phyloP scores from a whole-genome alignment of 2,113 vertebrate species.

The Perognathus longimembris region DNA sequence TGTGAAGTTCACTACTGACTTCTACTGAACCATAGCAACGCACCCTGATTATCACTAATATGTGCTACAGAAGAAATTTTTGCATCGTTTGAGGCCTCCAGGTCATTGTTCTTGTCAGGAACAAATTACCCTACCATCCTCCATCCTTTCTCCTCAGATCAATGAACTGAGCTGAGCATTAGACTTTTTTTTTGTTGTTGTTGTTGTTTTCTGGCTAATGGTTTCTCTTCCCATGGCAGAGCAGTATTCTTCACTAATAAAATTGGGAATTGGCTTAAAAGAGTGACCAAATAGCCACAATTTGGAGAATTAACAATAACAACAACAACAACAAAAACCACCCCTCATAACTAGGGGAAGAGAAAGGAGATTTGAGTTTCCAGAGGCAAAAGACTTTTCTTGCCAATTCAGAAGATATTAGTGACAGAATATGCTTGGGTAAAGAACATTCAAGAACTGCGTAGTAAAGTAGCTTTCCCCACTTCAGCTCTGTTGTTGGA shows the following conservation, averaged over 20 bases:
- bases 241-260: slow-evolving; percentile 45
- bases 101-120: slow-evolving; percentile 72
- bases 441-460: slow-evolving; percentile 49
- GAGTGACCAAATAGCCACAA: slow-evolving; percentile 72
- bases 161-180: slow-evolving; percentile 43
- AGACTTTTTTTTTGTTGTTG: too few relatives aligned
- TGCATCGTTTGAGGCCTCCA: slow-evolving; percentile 71
- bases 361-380: slow-evolving; percentile 36
- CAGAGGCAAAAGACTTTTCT: slow-evolving; percentile 57
- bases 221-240: slow-evolving; percentile 50
- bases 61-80: slow-evolving; percentile 73
- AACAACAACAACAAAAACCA: too few relatives aligned
- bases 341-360: background rate
- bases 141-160: slow-evolving; percentile 65
- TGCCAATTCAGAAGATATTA: slow-evolving; percentile 44
- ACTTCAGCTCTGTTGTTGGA: background rate
- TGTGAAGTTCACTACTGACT: slow-evolving; percentile 78
- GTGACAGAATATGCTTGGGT: slow-evolving; percentile 29
- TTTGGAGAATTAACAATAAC: background rate
- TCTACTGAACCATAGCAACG: slow-evolving; percentile 80
- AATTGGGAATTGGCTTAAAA: slow-evolving; percentile 60
- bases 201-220: too few relatives aligned
- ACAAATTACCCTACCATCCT: slow-evolving; percentile 37
- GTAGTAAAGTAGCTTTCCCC: background rate
- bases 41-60: slow-evolving; percentile 82